Evolutionary conservation across 2,797 vertebrate genomes (phyloP).

Genomic region (Clarias fuscus): DNA sequence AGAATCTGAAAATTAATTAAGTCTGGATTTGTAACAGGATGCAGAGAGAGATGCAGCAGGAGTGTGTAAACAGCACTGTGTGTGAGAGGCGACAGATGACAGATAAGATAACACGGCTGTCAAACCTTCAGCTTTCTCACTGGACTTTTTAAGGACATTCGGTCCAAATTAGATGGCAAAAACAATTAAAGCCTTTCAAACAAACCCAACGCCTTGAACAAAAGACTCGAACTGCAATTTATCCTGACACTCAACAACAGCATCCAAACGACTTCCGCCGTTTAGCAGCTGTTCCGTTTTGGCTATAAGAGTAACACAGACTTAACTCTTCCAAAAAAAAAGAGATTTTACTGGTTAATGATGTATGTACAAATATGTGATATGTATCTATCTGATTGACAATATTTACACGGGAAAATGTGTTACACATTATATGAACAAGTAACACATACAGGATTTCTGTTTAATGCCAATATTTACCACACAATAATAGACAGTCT

Average conservation of each 20-base stretch:
- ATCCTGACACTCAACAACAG: conserved; percentile 73
- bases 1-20: not conserved
- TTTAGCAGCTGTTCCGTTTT: conserved; percentile 79
- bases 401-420: not conserved
- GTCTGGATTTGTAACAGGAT: not conserved
- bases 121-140: conserved; percentile 73
- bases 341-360: not conserved
- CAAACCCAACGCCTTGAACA: conserved; percentile 71
- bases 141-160: conserved; percentile 75
- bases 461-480: not conserved
- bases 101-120: conserved; percentile 69
- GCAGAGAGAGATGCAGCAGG: not conserved
- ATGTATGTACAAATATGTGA: not conserved
- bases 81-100: conserved; percentile 63
- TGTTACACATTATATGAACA: not conserved
- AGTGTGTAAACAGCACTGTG: conserved; percentile 55
- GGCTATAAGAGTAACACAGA: conserved; percentile 57
- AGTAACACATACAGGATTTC: not conserved
- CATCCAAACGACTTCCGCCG: conserved; percentile 67
- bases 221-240: conserved; percentile 78
- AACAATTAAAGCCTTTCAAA: conserved; percentile 76
- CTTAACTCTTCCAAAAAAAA: too few species aligned
- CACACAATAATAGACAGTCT: not conserved
- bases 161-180: conserved; percentile 76
- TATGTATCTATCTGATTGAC: conserved; percentile 1